Evolutionary conservation across 2,888 invertebrate genomes (phyloP), one percentile per base, ranked within the genome.

Genomic region (Limnephilus rhombicus): DNA sequence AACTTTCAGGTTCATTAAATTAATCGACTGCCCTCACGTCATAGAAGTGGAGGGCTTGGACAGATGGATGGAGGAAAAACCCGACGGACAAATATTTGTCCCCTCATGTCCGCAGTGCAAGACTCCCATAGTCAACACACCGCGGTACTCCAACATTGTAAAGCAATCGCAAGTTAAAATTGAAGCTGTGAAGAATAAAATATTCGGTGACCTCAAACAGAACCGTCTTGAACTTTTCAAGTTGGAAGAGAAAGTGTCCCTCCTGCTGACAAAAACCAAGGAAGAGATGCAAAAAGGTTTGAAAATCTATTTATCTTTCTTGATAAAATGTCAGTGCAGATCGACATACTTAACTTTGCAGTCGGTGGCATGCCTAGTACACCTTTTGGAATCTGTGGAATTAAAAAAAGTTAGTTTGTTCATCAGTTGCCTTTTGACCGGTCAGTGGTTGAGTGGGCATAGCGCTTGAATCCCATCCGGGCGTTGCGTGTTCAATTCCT

Each of bases 61-160:
- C 90, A 94, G 93, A n/a, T 95, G 96, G 94, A 95, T 96, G 95
- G 94, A 94, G 89, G 94, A 94, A 7, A 94, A 92, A 29, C 94
- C 94, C 9, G 89, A 89, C 13, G 88, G 88, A 12, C 12, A 83
- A 0, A 95, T 96, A n/a, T 95, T 94, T 2, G 93, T 94, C 41
- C 88, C 85, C 11, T 13, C 29, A 0, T 97, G 97, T 94, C 97
- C 97, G 0, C 94, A 94, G 91, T 97, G 97, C 94, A 96, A 96
- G 90, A 96, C 96, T 31, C 95, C 96, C 0, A 96, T 98, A n/a
- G 95, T 96, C n/a, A 96, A 95, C 94, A 97, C 96, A 2, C 95
- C 95, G 85, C 95, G 97, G 29, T 97, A 97, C 94, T 96, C 96
- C 92, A 96, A 97, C 93, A 93, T 95, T 4, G 95, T 97, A 90